Evolutionary conservation across 2,888 invertebrate genomes (phyloP).

Genomic region (Meghimatium bilineatum): DNA sequence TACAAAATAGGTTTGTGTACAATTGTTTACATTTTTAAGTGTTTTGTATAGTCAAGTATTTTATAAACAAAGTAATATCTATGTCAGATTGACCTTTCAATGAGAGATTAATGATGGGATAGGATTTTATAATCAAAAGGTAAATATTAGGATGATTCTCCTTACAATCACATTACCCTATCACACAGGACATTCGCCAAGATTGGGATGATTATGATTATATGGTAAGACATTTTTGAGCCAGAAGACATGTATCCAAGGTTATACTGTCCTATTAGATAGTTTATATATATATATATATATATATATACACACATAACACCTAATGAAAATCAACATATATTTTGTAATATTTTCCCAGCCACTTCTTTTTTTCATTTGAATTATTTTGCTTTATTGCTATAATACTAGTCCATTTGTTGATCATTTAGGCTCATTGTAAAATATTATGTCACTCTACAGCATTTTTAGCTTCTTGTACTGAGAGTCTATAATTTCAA

Average conservation of each 20-base stretch:
- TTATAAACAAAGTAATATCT: too few species aligned
- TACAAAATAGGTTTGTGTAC: too few species aligned
- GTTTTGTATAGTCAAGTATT: too few species aligned
- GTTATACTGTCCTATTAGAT: background rate
- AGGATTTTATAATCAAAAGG: background rate
- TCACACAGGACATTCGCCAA: conserved; percentile 15
- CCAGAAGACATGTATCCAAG: background rate
- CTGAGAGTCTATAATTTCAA: too few species aligned
- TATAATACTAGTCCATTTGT: background rate
- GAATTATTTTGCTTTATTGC: background rate
- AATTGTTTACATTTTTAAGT: too few species aligned
- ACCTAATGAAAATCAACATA: too few species aligned
- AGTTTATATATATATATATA: background rate
- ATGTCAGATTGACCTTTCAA: too few species aligned
- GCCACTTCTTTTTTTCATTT: background rate
- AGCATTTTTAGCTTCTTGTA: too few species aligned
- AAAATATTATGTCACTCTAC: too few species aligned
- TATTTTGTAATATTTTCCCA: background rate
- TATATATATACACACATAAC: too few species aligned
- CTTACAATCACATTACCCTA: background rate
- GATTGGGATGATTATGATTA: background rate
- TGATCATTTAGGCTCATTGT: too few species aligned
- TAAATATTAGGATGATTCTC: background rate
- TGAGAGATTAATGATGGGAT: too few species aligned
- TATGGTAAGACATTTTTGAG: conserved; percentile 19